Base-by-base conservation (phyloP, 1,140 invertebrate genomes). In the Drosophila bipectinata region DNA sequence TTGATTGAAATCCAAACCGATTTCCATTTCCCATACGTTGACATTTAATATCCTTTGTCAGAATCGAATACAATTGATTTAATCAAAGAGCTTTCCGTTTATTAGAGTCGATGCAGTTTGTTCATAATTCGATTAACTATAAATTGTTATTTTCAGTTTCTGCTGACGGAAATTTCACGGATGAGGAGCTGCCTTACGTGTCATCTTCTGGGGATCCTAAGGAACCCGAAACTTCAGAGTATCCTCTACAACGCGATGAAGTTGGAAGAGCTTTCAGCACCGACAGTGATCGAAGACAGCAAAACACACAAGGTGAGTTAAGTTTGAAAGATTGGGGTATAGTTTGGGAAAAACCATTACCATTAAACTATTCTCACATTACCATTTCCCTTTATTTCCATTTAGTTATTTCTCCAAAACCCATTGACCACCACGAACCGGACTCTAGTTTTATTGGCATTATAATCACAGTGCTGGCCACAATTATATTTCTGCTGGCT, bases 381-480 rank as follows among this genome's bases (percentile, higher is more conserved):
- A 21, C 49, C 10, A 6, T 14, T 53, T 58, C 51, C 41, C 39
- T 49, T 37, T 37, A n/a, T 49, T 34, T 48, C 51, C 24, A 9
- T 51, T 21, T 59, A 92, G 91, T 92, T 55, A 90, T 92, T 66
- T 91, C 85, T 56, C 90, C 91, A 12, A 90, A 80, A 71, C 91
- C 91, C 72, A 90, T 92, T 63, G 92, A 92, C 82, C 78, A 81
- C 68, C 81, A 93, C 34, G 94, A 95, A 81, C 92, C 93, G 55
- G 94, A 93, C 68, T 93, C 93, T 81, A 92, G 93, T 79, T 93
- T 95, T 79, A 95, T 96, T 79, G 96, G 95, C 44, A 93, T 96
- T 71, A 94, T 96, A 61, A 96, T 97, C 79, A 95, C 96, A n/a
- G 94, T 95, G 41, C 92, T 97, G 69, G 94, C 94, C 12, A 95